Percentiles rank a stretch among this genome's conserved stretches.
Conservation (phyloP, 2,888 invertebrate species). For the Tholera decimalis region DNA sequence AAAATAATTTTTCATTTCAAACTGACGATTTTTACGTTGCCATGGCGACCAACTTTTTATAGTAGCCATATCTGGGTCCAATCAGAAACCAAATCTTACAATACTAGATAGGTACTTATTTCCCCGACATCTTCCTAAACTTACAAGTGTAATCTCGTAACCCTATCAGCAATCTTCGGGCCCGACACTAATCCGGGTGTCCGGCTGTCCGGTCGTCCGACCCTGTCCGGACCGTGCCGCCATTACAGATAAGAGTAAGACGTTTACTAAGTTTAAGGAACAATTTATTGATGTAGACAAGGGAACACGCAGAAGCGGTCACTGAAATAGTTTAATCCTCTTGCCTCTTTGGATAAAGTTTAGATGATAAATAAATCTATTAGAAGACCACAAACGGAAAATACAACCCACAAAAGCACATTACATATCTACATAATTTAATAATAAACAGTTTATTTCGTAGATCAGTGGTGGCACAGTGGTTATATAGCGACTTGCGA, state of each 20-base stretch:
- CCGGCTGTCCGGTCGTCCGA: conserved; percentile 40
- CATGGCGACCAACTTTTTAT: too few species aligned
- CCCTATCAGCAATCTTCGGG: conserved; percentile 49
- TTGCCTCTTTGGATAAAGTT: background rate
- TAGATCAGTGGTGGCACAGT: too few species aligned
- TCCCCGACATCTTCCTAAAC: conserved; percentile 14
- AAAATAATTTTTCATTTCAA: too few species aligned
- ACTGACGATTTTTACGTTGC: too few species aligned
- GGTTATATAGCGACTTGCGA: too few species aligned
- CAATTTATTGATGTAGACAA: conserved; percentile 49
- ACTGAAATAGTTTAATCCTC: background rate
- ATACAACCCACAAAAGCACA: too few species aligned
- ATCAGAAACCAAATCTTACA: background rate
- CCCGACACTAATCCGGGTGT: conserved; percentile 60
- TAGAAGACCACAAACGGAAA: too few species aligned
- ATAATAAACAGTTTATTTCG: too few species aligned
- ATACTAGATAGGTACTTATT: background rate
- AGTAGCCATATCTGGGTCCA: background rate
- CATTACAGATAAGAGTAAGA: conserved; percentile 70
- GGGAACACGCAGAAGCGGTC: conserved; percentile 20
- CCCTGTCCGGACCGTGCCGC: conserved; percentile 33
- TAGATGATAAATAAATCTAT: too few species aligned
- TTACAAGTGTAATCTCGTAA: conserved; percentile 49
- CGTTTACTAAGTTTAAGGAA: conserved; percentile 59
- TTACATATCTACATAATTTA: too few species aligned